A percentile compares a stretch with the other conserved stretches of the same genome.
These are phyloP conservation scores for Zeuzera pyrina DNA, from an alignment of 2,888 invertebrate species.

Conservation along the genomic window DNA sequence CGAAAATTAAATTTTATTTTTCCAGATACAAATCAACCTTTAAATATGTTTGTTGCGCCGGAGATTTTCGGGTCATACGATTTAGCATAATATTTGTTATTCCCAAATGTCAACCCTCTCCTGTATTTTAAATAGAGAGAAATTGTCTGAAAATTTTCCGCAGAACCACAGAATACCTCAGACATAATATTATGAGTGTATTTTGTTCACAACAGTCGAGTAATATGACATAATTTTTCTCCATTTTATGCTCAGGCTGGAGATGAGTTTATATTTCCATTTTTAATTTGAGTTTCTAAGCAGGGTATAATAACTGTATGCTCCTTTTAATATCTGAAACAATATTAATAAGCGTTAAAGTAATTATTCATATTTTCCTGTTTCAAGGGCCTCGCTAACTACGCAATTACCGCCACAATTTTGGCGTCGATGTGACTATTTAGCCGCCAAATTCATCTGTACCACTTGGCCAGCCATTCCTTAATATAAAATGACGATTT, in stretches of 20 bases:
- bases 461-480: too few relatives aligned
- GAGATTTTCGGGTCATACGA: slow-evolving; percentile 5
- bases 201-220: background rate
- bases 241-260: slow-evolving; percentile 1
- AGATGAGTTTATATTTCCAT: background rate
- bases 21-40: background rate
- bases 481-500: too few relatives aligned
- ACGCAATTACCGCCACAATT: too few relatives aligned
- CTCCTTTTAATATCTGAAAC: slow-evolving; percentile 48
- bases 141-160: background rate
- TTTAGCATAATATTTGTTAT: slow-evolving; percentile 6
- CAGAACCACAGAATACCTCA: background rate
- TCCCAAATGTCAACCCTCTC: slow-evolving; percentile 4
- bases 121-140: background rate
- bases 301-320: slow-evolving; percentile 46
- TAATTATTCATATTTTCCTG: too few relatives aligned
- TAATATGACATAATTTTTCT: background rate
- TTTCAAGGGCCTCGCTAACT: too few relatives aligned
- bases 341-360: too few relatives aligned
- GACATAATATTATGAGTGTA: too few relatives aligned
- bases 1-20: background rate
- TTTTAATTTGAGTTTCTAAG: slow-evolving; percentile 32
- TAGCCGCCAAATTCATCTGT: too few relatives aligned
- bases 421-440: too few relatives aligned
- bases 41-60: background rate